Evolutionary conservation across 2,797 vertebrate species (phyloP).

Genomic region (Taeniopygia guttata): DNA sequence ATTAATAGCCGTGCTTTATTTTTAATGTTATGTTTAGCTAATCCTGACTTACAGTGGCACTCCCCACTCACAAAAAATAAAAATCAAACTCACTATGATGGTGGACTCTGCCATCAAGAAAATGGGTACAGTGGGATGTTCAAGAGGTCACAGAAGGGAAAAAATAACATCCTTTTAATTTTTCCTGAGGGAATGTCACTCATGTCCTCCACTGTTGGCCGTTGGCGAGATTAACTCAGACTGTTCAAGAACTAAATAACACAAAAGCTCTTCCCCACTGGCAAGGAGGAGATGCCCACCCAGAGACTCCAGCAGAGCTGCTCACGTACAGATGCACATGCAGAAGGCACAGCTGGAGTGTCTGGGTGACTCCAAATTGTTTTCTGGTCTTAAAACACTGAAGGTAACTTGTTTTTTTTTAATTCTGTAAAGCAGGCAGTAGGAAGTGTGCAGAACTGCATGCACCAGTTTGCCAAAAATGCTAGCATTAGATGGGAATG

Average conservation of each 20-base stretch:
- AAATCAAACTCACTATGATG: neutral
- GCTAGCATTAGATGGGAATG: neutral
- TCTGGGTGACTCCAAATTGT: neutral
- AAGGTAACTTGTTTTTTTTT: neutral
- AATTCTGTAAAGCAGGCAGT: neutral
- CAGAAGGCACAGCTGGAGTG: neutral
- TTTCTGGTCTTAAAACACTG: neutral
- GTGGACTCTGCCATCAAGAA: neutral
- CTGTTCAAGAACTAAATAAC: neutral
- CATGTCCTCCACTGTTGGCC: neutral
- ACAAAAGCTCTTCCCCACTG: neutral
- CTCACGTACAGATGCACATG: fast-evolving
- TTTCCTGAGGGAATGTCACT: neutral
- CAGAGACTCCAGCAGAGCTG: neutral
- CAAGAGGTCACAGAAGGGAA: neutral
- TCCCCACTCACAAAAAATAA: constrained; percentile 40
- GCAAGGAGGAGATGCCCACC: neutral
- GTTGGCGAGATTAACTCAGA: neutral
- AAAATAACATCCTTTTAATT: neutral
- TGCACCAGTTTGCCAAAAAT: neutral
- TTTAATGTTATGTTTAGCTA: constrained; percentile 73
- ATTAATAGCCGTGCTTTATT: constrained; percentile 72
- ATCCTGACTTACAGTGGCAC: constrained; percentile 56
- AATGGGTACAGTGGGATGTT: neutral
- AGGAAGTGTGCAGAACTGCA: neutral